Conservation (phyloP, 1,140 invertebrate species). For the Andrena cerasifolii region DNA sequence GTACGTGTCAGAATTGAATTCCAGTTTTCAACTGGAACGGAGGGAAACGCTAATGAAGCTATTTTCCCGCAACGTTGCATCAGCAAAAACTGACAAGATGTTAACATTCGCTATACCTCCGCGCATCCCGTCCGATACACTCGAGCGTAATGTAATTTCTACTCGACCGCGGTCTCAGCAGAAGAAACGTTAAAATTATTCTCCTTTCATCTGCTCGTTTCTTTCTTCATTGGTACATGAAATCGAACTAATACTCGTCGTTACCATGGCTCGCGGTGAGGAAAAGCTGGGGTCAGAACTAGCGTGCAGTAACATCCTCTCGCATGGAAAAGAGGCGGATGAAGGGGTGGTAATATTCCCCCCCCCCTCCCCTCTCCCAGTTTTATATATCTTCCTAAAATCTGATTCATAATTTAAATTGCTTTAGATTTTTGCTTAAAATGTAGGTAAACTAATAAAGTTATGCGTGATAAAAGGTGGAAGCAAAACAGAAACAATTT, state of each 20-base stretch:
- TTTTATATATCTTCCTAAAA: no score
- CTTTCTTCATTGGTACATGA: background rate
- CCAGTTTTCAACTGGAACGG: slow-evolving; percentile 19
- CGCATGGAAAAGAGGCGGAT: background rate
- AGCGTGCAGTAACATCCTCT: background rate
- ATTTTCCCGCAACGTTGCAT: background rate
- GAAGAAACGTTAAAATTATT: background rate
- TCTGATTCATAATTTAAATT: no score
- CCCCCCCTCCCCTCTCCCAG: no score
- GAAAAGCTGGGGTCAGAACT: no score
- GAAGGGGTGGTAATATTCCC: no score
- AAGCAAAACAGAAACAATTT: no score
- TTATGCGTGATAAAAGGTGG: no score
- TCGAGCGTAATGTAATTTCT: background rate
- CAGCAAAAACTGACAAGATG: background rate
- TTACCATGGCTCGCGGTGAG: background rate
- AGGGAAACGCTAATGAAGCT: slow-evolving; percentile 12
- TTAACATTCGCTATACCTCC: background rate
- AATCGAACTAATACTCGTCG: background rate
- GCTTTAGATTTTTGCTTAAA: no score
- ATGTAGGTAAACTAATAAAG: no score
- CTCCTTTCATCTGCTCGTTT: background rate
- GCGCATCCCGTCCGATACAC: background rate
- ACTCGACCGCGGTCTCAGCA: background rate
- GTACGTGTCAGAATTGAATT: background rate